Conservation (phyloP, 1,140 invertebrate genomes). For the Drosophila kepulauana region DNA sequence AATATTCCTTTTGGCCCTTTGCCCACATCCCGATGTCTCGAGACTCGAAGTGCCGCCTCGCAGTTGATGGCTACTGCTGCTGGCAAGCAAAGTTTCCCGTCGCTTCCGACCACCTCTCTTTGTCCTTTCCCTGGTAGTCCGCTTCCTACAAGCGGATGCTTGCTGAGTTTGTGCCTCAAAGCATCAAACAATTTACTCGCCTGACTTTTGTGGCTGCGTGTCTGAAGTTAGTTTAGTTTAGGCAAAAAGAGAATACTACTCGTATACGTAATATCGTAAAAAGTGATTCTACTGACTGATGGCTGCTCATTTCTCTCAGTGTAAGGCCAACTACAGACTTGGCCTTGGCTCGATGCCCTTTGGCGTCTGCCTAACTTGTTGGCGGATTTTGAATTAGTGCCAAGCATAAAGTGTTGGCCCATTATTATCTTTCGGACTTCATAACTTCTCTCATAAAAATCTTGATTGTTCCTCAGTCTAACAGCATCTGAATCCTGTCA, state of each 20-base stretch:
- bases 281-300: constrained; percentile 65
- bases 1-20: constrained; percentile 60
- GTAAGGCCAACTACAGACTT: constrained; percentile 46
- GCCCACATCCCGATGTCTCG: constrained; percentile 25
- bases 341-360: constrained; percentile 43
- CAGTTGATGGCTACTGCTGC: constrained; percentile 55
- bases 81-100: constrained; percentile 70
- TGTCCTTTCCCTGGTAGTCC: too few relatives aligned
- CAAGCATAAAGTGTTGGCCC: constrained; percentile 82
- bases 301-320: constrained; percentile 65
- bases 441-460: constrained; percentile 76
- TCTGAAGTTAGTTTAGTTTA: constrained; percentile 59
- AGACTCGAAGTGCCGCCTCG: constrained; percentile 44
- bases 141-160: not conserved
- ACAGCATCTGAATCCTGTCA: not conserved
- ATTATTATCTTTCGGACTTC: constrained; percentile 84
- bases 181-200: constrained; percentile 67
- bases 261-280: constrained; percentile 51
- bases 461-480: constrained; percentile 56
- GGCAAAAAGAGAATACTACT: constrained; percentile 31
- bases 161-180: constrained; percentile 36
- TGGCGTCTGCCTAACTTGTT: constrained; percentile 38
- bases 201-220: constrained; percentile 45
- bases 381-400: constrained; percentile 76
- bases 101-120: constrained; percentile 52